Evolutionary conservation across 2,888 invertebrate species (phyloP), one percentile per base, ranked within the genome.

Genomic region (Diachrysia chrysitis): DNA sequence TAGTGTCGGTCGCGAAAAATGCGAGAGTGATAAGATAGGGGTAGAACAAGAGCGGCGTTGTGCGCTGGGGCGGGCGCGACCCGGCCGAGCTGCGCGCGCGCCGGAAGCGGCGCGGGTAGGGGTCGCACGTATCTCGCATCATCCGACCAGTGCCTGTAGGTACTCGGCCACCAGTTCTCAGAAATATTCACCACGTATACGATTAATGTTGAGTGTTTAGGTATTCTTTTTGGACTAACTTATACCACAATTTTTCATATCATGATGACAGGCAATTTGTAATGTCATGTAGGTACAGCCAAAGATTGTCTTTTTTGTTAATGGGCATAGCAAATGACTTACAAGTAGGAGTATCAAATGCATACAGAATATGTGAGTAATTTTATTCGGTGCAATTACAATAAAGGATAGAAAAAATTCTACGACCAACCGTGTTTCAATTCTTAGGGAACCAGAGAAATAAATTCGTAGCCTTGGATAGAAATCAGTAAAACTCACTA

Each of bases 11-110:
- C 90, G 94, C 94, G 92, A 95, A 95, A 82, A 93, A 92, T 93
- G 90, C 88, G 88, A 90, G 90, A 91, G 87, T 89, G 93, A 94
- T 94, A 93, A 94, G 93, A 94, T 92, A 92, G 88, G 89, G 89
- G 85, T 87, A 78, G 84, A 87, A 94, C 93, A 94, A 94, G 89
- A 87, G 88, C 85, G 87, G 86, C 87, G 84, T 87, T 93, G 92
- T 93, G 75, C 73, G 62, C 57, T 73, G 72, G 73, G 78, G 75
- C 76, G 81, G 74, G 78, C 80, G 69, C 75, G 74, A 69, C 74
- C 75, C 70, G 57, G n/a, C 75, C 70, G 57, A 7, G n/a, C 57
- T 19, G 57, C 58, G 73, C 64, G 73, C 79, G 81, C 66, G 85
- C 84, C 87, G 90, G 90, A 89, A 85, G 82, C 84, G 72, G 75